Conservation (phyloP, 37 sponge, comb jelly and placozoan species). For the Dysidea cf. avara region DNA sequence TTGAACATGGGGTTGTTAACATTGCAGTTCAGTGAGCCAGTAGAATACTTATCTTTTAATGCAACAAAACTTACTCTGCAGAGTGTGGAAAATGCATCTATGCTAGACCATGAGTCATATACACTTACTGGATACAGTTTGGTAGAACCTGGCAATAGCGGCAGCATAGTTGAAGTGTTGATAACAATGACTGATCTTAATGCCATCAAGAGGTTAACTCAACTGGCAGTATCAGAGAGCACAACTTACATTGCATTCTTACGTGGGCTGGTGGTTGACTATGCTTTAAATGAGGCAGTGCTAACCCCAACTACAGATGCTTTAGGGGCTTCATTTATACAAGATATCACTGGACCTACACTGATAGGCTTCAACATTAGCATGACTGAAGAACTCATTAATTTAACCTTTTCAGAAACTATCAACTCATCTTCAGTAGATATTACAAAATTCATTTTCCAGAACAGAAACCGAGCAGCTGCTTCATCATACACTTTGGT, state of each 20-base stretch:
- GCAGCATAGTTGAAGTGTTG: slow-evolving; percentile 22
- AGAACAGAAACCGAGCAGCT: slow-evolving; percentile 59
- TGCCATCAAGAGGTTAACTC: slow-evolving; percentile 51
- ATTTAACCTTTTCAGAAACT: slow-evolving; percentile 78
- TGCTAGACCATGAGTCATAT: slow-evolving; percentile 38
- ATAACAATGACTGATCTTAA: slow-evolving; percentile 70
- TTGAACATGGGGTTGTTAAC: slow-evolving; percentile 51
- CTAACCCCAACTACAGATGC: slow-evolving; percentile 21
- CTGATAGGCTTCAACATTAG: slow-evolving; percentile 59
- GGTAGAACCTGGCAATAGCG: slow-evolving; percentile 2
- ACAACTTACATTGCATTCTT: slow-evolving; percentile 63
- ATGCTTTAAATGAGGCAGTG: slow-evolving; percentile 73
- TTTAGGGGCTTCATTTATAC: slow-evolving; percentile 12
- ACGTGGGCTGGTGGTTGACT: slow-evolving; percentile 64
- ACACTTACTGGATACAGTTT: slow-evolving; percentile 48
- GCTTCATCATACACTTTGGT: slow-evolving; percentile 49
- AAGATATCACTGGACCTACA: slow-evolving; percentile 66
- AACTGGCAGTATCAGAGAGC: slow-evolving; percentile 41
- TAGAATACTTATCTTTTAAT: slow-evolving; percentile 33
- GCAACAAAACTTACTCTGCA: slow-evolving; percentile 53
- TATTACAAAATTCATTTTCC: slow-evolving; percentile 69
- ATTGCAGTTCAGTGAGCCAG: slow-evolving; percentile 71
- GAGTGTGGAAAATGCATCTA: slow-evolving; percentile 40
- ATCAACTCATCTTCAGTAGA: slow-evolving; percentile 79
- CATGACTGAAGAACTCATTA: slow-evolving; percentile 43